Conservation (phyloP, 2,888 invertebrate species). For the Cacoxenus indagator region DNA sequence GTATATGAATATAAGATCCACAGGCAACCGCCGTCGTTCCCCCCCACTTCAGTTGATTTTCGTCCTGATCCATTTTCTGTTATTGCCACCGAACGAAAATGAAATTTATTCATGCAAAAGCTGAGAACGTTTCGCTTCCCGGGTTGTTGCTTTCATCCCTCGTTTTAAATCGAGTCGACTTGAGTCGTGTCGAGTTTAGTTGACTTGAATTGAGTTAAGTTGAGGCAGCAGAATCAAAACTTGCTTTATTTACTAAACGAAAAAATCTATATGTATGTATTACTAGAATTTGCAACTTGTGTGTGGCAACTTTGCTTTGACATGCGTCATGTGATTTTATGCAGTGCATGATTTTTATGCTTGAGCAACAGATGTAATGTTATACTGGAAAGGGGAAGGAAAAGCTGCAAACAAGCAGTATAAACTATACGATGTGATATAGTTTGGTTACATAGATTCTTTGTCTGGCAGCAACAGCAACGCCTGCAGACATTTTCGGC, state of each 20-base stretch:
- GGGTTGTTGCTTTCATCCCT: not conserved
- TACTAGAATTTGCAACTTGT: constrained; percentile 21
- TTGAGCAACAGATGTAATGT: no score
- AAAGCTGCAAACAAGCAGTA: no score
- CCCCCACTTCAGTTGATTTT: not conserved
- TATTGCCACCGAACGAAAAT: not conserved
- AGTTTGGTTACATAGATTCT: not conserved
- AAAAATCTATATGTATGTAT: not conserved
- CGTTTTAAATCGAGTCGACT: not conserved
- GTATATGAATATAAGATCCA: not conserved
- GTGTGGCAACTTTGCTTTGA: constrained; percentile 19
- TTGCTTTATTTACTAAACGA: not conserved
- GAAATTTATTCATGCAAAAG: constrained; percentile 25
- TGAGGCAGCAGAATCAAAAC: no score
- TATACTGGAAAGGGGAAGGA: no score
- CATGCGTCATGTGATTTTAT: constrained; percentile 4
- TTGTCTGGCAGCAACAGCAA: not conserved
- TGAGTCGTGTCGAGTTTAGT: not conserved
- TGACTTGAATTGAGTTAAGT: not conserved
- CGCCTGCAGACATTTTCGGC: not conserved
- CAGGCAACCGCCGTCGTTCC: not conserved
- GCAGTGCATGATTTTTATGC: not conserved
- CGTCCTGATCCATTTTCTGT: not conserved
- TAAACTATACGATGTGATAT: not conserved
- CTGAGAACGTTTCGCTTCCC: not conserved